phyloP scores from a whole-genome alignment of 2,797 vertebrate species.

The Notoglanidium macrostoma region DNA sequence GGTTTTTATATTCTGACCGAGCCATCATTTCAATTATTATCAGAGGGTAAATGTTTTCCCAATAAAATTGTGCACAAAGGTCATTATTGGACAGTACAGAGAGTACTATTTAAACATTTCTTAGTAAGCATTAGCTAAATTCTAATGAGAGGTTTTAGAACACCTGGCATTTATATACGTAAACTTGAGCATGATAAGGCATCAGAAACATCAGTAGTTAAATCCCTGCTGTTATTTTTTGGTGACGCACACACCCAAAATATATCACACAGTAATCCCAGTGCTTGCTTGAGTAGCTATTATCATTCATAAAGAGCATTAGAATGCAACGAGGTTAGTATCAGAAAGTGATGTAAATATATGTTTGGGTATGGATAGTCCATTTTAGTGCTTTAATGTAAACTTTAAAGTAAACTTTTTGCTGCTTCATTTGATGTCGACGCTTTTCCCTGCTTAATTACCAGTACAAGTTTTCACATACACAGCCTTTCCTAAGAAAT shows the following conservation, averaged over 20 bases:
- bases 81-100: not conserved
- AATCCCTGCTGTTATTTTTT: conserved; percentile 27
- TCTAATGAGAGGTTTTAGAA: not conserved
- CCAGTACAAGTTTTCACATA: conserved; percentile 14
- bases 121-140: not conserved
- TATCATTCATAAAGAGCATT: conserved; percentile 19
- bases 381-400: not conserved
- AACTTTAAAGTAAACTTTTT: not conserved
- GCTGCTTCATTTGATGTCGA: not conserved
- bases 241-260: conserved; percentile 35
- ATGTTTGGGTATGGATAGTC: not conserved
- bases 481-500: not conserved
- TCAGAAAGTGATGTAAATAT: not conserved
- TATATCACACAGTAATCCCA: conserved; percentile 33
- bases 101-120: not conserved
- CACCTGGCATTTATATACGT: not conserved
- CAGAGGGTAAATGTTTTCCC: not conserved
- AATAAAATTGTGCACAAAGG: not conserved
- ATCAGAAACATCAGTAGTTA: conserved; percentile 27
- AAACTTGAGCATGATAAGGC: conserved; percentile 6
- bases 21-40: not conserved
- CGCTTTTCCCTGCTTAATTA: not conserved
- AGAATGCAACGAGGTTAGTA: not conserved
- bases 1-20: not conserved
- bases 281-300: conserved; percentile 5